Evolutionary conservation across 2,113 vertebrate species (phyloP).

Genomic region (Peucedramus taeniatus): DNA sequence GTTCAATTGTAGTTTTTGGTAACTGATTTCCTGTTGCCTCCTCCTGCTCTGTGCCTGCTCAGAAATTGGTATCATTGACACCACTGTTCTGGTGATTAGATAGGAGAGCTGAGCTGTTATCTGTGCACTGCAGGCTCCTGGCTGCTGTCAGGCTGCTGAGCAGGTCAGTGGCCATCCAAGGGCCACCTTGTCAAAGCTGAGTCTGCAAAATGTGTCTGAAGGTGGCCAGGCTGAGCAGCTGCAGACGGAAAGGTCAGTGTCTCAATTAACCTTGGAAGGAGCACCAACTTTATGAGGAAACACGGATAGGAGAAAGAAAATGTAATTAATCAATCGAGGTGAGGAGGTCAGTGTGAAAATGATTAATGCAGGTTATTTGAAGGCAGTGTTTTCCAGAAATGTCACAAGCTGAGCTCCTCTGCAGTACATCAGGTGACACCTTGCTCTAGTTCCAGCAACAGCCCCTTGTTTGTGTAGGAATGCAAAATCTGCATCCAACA

Average conservation of each 20-base stretch:
- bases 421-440: neutral
- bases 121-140: neutral
- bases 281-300: constrained; percentile 50
- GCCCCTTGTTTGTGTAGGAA: neutral
- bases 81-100: neutral
- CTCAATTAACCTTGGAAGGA: constrained; percentile 76
- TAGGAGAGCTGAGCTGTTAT: neutral
- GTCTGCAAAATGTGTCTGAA: constrained; percentile 42
- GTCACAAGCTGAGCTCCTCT: constrained; percentile 29
- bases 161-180: neutral
- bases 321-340: constrained; percentile 61
- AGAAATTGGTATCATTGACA: neutral
- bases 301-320: constrained; percentile 44
- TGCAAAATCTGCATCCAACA: neutral
- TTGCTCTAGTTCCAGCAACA: neutral
- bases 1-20: neutral
- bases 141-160: constrained; percentile 12
- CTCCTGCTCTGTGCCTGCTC: neutral
- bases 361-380: constrained; percentile 66
- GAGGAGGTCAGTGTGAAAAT: constrained; percentile 53
- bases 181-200: constrained; percentile 54
- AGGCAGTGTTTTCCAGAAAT: constrained; percentile 43
- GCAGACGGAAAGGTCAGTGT: constrained; percentile 63
- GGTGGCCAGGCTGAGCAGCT: neutral
- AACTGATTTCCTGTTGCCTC: neutral